Evolutionary conservation across 2,888 invertebrate species (phyloP), one percentile per base, ranked within the genome.

Genomic region (Metallyticus violacea): DNA sequence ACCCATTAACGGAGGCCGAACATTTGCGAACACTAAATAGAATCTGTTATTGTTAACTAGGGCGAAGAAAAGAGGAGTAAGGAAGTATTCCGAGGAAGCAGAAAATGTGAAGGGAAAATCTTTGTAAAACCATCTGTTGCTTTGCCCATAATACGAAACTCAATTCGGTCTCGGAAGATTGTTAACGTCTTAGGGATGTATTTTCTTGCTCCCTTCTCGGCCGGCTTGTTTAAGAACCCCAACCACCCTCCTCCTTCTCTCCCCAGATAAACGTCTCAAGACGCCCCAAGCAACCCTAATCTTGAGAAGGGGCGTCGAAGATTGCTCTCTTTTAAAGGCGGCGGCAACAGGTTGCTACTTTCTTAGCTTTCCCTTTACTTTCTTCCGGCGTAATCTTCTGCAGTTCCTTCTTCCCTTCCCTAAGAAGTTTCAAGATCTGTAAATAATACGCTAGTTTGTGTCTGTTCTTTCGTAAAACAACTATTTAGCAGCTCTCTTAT

Each of bases 221-320:
- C n/a, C 28, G 26, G 28, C 28, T 62, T 83, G 83, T 77, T 77
- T 77, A 83, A 83, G 77, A 83, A 77, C 83, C 29, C 30, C 82
- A 22, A 22, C 28, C 79, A 27, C 80, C 85, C 80, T 28, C 79
- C 40, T 5, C 81, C 26, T 81, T 80, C 80, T 28, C 79, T 26
- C 15, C 81, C 26, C 76, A 29, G 26, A 83, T 29, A 29, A 29
- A 28, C 81, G 81, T 80, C 85, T 80, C 85, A 85, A 85, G 85
- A 85, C 80, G 85, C 81, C 62, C 80, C 80, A 80, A 76, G 79
- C 77, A 77, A 83, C 83, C 83, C 80, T 85, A 81, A 85, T 79
- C 85, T 76, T 80, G 85, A 76, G 28, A 26, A 9, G 77, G 28
- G 27, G 30, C 15, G 77, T 77, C 28, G 83, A 62, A 85, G 29